Base-by-base conservation (phyloP, 2,113 vertebrate species). In the Vireo altiloquus region DNA sequence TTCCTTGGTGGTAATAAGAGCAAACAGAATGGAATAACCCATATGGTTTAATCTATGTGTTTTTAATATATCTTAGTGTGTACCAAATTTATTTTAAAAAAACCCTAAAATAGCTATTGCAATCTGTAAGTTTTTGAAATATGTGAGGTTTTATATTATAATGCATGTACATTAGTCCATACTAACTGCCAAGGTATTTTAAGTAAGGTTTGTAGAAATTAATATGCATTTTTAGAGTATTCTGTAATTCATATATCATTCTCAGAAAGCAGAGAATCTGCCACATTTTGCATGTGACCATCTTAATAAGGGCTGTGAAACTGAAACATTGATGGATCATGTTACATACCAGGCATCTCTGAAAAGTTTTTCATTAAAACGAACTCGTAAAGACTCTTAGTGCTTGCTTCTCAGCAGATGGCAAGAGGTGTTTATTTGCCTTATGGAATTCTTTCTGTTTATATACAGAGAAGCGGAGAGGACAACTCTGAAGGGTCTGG, bases 391-490 rank as follows among this genome's bases (percentile, higher is more conserved):
- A 96, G 69, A 79, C 49, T 83, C 88, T 86, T 80, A 89, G 74
- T 76, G 35, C 69, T 90, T 89, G 47, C 60, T 84, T 89, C 80
- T 81, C 68, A 93, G 86, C 92, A 94, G 95, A 96, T 96, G 86
- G 77, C 78, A 87, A 92, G 94, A 96, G 94, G 95, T 96, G 95
- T 94, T 96, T 96, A 89, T 96, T 96, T 94, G 83, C 86, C 77
- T 92, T 71, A 49, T 82, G 86, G 77, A 96, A 85, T 93, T 82
- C 78, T 72, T 94, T 89, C 80, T 90, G 92, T 92, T 95, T 94
- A 90, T 93, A 60, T 77, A 44, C 65, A 90, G 88, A 68, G 52
- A 90, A 86, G 56, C 1, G 5, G 52, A 92, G 49, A 81, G 30
- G 64, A 96, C 79, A 77, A 13, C 74, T 91, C 56, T 46, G 79